Evolutionary conservation across 2,888 invertebrate genomes (phyloP).

Genomic region (Cacoxenus indagator): DNA sequence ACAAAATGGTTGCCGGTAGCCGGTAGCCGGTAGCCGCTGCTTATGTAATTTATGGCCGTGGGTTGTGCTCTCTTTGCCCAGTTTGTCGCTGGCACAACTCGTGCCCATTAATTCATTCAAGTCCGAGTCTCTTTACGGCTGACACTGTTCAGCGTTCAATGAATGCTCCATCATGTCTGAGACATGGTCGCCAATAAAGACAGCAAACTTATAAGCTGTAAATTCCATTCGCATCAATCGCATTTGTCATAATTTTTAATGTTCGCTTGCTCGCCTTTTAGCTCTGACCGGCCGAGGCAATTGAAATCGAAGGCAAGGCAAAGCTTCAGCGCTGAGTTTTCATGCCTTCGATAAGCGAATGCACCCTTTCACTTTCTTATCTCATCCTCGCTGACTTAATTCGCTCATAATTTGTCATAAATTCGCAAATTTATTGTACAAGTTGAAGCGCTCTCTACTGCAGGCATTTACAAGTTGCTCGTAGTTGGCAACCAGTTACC

Average conservation of each 20-base stretch:
- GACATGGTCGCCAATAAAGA: constrained; percentile 1
- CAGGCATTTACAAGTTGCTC: constrained; percentile 1
- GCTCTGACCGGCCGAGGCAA: background rate
- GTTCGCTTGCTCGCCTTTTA: background rate
- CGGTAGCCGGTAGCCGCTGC: too few relatives aligned
- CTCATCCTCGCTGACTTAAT: constrained; percentile 45
- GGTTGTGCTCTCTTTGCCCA: too few relatives aligned
- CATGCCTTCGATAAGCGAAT: constrained; percentile 8
- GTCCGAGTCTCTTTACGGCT: too few relatives aligned
- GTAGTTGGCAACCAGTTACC: constrained; percentile 25
- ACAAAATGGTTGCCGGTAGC: too few relatives aligned
- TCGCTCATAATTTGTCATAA: constrained; percentile 61
- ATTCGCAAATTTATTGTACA: constrained; percentile 58
- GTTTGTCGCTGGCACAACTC: too few relatives aligned
- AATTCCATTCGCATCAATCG: background rate
- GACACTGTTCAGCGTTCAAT: too few relatives aligned
- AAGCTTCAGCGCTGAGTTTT: background rate
- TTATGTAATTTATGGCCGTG: too few relatives aligned
- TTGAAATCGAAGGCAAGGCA: background rate
- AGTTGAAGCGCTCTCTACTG: constrained; percentile 10
- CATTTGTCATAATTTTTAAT: constrained; percentile 16
- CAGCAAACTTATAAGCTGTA: background rate
- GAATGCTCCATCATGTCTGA: too few relatives aligned
- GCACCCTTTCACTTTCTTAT: constrained; percentile 57
- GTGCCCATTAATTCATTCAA: too few relatives aligned